phyloP scores from a whole-genome alignment of 2,888 invertebrate genomes.

The Tricholauxania praeusta region DNA sequence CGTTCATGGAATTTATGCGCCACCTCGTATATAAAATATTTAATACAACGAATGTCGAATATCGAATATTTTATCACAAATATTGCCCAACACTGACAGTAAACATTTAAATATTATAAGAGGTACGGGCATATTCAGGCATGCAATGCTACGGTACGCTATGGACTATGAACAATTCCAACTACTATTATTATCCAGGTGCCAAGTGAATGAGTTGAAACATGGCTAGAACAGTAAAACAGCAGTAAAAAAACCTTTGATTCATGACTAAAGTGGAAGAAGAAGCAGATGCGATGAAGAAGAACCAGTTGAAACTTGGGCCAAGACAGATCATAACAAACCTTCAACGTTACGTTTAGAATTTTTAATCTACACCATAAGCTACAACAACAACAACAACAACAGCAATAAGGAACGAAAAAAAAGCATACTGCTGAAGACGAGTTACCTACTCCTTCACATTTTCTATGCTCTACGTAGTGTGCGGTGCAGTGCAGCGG shows the following conservation, averaged over 20 bases:
- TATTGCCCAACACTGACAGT: no score
- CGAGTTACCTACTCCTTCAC: slow-evolving; percentile 25
- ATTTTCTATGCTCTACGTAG: slow-evolving; percentile 43
- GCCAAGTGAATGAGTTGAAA: slow-evolving; percentile 44
- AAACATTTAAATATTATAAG: no score
- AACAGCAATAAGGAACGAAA: slow-evolving; percentile 38
- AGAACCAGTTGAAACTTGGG: slow-evolving; percentile 10
- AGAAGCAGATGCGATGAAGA: slow-evolving; percentile 22
- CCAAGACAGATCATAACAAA: slow-evolving; percentile 13
- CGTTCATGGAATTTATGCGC: no score
- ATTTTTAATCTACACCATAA: slow-evolving; percentile 39
- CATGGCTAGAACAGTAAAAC: slow-evolving; percentile 5
- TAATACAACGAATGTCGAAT: no score
- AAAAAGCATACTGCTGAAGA: not conserved
- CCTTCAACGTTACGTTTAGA: slow-evolving; percentile 32
- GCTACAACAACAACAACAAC: slow-evolving; percentile 34
- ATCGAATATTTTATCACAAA: no score
- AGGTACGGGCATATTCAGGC: not conserved
- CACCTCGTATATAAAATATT: no score
- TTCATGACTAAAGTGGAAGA: slow-evolving; percentile 23
- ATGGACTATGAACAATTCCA: slow-evolving; percentile 31
- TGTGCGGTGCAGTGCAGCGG: not conserved
- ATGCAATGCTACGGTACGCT: not conserved
- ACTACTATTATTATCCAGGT: slow-evolving; percentile 48
- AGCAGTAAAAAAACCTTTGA: slow-evolving; percentile 11